A percentile compares a stretch with the other conserved stretches of the same genome.
Evolutionary conservation across 2,797 vertebrate genomes (phyloP).

Genomic region (Dipus sagitta): DNA sequence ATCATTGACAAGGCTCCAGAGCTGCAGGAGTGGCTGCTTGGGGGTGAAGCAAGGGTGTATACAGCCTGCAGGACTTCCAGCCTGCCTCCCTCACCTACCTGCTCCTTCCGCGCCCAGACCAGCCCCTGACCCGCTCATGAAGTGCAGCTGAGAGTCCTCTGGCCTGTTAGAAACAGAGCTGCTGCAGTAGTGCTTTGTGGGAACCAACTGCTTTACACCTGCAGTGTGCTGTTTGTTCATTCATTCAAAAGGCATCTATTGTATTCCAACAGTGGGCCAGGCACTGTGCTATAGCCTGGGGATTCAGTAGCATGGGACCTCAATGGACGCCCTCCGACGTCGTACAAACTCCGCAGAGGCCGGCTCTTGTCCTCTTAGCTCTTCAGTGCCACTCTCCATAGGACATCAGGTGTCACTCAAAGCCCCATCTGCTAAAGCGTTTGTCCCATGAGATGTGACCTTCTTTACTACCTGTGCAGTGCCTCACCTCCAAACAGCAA

Average conservation of each 20-base stretch:
- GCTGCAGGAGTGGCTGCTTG: neutral
- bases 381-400: fast-evolving
- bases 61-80: fast-evolving
- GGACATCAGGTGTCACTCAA: too few relatives aligned
- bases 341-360: fast-evolving
- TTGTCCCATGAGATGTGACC: neutral
- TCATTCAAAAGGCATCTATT: neutral
- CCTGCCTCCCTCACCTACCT: too few relatives aligned
- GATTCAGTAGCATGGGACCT: neutral
- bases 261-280: fast-evolving
- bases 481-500: neutral
- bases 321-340: fast-evolving
- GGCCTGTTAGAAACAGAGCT: neutral
- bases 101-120: fast-evolving
- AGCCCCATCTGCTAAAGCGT: neutral
- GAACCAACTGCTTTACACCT: neutral
- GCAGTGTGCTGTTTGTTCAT: neutral
- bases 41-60: neutral
- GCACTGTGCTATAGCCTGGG: too few relatives aligned
- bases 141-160: fast-evolving
- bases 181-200: neutral
- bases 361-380: too few relatives aligned
- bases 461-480: fast-evolving
- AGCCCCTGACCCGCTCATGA: fast-evolving
- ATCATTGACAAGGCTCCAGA: neutral